phyloP scores from a whole-genome alignment of 2,113 vertebrate genomes.

The Pluvialis apricaria region DNA sequence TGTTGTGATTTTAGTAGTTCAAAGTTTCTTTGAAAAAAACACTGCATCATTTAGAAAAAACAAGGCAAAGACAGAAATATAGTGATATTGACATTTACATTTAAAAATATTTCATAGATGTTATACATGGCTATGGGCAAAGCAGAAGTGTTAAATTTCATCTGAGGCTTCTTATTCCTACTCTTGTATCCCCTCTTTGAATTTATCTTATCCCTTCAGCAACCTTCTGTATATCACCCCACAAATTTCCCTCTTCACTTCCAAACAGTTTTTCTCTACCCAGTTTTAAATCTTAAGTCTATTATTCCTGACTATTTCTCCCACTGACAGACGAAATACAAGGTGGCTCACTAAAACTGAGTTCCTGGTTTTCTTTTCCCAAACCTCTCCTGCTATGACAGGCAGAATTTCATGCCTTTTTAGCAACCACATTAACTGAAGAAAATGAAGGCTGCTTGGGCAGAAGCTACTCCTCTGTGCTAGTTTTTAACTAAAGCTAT shows the following conservation, averaged over 20 bases:
- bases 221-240: neutral
- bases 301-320: neutral
- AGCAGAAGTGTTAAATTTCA: neutral
- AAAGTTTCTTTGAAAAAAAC: neutral
- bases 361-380: neutral
- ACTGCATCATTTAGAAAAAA: neutral
- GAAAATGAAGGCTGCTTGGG: neutral
- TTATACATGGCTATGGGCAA: neutral
- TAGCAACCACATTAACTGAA: neutral
- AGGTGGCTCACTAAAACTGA: neutral
- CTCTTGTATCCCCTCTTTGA: neutral
- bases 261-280: neutral
- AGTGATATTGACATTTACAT: neutral
- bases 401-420: neutral
- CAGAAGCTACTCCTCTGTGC: neutral
- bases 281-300: neutral
- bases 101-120: neutral
- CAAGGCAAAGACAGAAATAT: neutral
- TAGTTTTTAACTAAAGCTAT: neutral
- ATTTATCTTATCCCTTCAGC: neutral
- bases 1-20: neutral
- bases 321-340: neutral
- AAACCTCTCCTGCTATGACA: neutral
- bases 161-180: neutral
- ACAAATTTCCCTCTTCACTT: neutral